These are phyloP conservation scores for Euzophera pinguis DNA, from an alignment of 2,888 invertebrate species.

Conservation along the genomic window DNA sequence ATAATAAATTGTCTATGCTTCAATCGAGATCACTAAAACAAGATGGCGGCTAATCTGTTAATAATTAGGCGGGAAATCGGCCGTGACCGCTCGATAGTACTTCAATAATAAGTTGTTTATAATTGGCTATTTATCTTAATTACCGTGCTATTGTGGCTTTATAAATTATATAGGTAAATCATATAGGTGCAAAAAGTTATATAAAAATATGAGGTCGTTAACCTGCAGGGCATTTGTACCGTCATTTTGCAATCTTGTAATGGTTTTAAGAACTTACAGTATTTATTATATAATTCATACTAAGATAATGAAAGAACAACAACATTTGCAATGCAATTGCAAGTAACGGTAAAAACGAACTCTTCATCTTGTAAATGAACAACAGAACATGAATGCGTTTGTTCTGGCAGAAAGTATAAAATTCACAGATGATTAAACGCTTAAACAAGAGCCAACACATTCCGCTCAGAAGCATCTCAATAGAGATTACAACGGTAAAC, in stretches of 20 bases:
- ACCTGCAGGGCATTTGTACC: too few relatives aligned
- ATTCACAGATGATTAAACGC: constrained; percentile 49
- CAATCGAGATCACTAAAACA: constrained; percentile 23
- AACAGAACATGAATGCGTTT: constrained; percentile 2
- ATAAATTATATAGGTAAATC: too few relatives aligned
- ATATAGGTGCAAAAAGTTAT: too few relatives aligned
- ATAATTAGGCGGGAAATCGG: constrained; percentile 33
- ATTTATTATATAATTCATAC: too few relatives aligned
- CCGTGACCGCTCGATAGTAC: constrained; percentile 22
- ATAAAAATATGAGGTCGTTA: too few relatives aligned
- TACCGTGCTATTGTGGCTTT: not conserved
- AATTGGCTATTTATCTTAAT: constrained; percentile 10
- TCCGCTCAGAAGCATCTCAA: constrained; percentile 50
- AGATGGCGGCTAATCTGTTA: constrained; percentile 31
- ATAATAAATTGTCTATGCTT: constrained; percentile 27
- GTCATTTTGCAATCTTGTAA: too few relatives aligned
- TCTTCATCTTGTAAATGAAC: constrained; percentile 1
- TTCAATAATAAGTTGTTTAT: constrained; percentile 16
- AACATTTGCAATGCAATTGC: not conserved
- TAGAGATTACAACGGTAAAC: constrained; percentile 64
- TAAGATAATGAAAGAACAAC: not conserved
- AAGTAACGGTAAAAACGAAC: not conserved
- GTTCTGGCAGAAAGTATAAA: constrained; percentile 18
- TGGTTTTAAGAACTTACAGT: too few relatives aligned
- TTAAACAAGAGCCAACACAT: constrained; percentile 46